A percentile compares a stretch with the other conserved stretches of the same genome.
These are phyloP conservation scores for Ara ararauna DNA, from an alignment of 2,797 vertebrate genomes.

Conservation along the genomic window DNA sequence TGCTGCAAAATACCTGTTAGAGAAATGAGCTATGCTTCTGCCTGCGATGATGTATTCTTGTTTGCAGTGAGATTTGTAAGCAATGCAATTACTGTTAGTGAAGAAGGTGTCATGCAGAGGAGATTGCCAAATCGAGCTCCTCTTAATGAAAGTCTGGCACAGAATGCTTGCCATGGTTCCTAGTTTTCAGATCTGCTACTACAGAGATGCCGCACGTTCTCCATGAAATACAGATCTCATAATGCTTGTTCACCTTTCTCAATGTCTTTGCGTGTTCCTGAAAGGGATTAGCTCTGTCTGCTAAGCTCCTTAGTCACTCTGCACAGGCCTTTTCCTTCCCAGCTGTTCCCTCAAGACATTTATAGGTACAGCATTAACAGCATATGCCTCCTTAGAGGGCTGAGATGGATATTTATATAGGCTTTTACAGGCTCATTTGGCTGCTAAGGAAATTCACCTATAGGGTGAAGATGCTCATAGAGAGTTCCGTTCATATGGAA, in stretches of 20 bases:
- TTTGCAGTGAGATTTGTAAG: neutral
- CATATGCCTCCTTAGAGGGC: neutral
- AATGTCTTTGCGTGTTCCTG: neutral
- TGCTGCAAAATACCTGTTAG: neutral
- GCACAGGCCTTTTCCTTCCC: conserved; percentile 34
- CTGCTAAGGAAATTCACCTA: neutral
- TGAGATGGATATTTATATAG: neutral
- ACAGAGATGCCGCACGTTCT: neutral
- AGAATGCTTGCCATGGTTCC: neutral
- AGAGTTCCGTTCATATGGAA: neutral
- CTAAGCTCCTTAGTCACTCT: conserved; percentile 69
- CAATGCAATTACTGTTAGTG: neutral
- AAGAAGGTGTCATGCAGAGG: neutral
- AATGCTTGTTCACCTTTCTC: conserved; percentile 40
- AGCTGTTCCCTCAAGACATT: conserved; percentile 46
- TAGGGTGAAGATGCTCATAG: neutral
- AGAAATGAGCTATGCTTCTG: neutral
- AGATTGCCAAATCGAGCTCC: neutral
- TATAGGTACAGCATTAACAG: conserved; percentile 53
- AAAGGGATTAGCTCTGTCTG: conserved; percentile 49
- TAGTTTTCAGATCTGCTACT: neutral
- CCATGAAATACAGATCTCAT: neutral
- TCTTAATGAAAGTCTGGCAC: neutral
- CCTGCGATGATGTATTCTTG: neutral
- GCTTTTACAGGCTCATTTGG: neutral